Base-by-base conservation (phyloP, 2,797 vertebrate genomes). In the Staurois parvus region DNA sequence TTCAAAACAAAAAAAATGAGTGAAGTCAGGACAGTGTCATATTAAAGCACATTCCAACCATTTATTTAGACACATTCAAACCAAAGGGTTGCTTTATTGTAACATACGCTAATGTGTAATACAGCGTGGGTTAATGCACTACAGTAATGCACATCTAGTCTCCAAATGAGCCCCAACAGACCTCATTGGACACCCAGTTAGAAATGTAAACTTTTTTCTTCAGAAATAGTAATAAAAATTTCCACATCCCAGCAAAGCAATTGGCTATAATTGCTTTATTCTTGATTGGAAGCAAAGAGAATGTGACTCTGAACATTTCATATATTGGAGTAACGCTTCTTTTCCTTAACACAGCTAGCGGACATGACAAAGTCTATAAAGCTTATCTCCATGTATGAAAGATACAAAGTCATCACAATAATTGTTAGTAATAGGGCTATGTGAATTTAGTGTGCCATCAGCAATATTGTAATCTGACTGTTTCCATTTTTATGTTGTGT, bases 351-450 rank as follows among this genome's bases (percentile, higher is more conserved):
- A 79, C 34, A 66, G 77, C 83, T 64, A 85, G 69, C 37, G 68
- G 76, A 78, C 52, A 85, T 85, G 83, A 79, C 83, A 85, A 17
- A 73, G 19, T 52, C 12, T 73, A 79, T 85, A 79, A 79, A 45
- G 42, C 37, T 70, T 79, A 64, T 84, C 67, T 84, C 37, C 52
- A 66, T 78, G 37, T 79, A 79, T 84, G 67, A 78, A 64, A 72
- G 75, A 37, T 48, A 79, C 52, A 28, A 30, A 73, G 83, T 79
- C 69, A 85, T 85, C 74, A 85, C 24, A 73, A 79, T 85, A 79
- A 85, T 85, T 85, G 83, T 73, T 73, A 85, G 76, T 12, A 34
- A 74, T 83, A 26, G 68, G 76, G 52, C 48, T 72, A 64, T 59
- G 37, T 28, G 76, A 64, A 28, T 28, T 28, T n/a, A 10, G 26